A percentile compares a stretch with the other conserved stretches of the same genome.
Evolutionary conservation across 1,140 invertebrate species (phyloP).

Genomic region (Drosophila bocki): DNA sequence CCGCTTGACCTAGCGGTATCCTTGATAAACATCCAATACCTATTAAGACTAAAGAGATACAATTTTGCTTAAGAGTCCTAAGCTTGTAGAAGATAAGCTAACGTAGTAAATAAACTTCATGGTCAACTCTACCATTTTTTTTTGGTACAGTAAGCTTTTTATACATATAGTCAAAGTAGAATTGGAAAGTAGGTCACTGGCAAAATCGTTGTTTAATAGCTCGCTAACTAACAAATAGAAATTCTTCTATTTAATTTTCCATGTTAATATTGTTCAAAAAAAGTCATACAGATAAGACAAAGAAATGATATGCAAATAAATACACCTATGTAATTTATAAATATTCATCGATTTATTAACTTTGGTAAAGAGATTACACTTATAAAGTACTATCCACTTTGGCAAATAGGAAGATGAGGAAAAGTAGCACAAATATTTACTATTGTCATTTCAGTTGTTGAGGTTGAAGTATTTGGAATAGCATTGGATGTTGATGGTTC

Average conservation of each 20-base stretch:
- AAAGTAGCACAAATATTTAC: background rate
- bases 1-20: background rate
- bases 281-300: background rate
- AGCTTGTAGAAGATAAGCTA: background rate
- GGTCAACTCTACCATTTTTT: background rate
- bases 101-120: background rate
- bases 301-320: background rate
- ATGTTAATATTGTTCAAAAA: background rate
- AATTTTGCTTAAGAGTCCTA: background rate
- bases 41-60: background rate
- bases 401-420: background rate
- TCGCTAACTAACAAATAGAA: constrained; percentile 4
- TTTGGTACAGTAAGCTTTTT: background rate
- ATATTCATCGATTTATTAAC: background rate
- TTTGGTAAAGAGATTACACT: background rate
- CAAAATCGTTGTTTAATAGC: background rate
- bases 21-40: background rate
- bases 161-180: background rate
- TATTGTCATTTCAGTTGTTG: background rate
- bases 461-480: background rate
- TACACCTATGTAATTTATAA: background rate
- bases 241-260: background rate
- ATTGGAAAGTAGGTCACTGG: background rate
- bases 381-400: background rate
- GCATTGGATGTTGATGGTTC: background rate